These are phyloP conservation scores for Patiria pectinifera DNA, from an alignment of 53 echinoderm and acorn worm genomes.

Conservation along the genomic window DNA sequence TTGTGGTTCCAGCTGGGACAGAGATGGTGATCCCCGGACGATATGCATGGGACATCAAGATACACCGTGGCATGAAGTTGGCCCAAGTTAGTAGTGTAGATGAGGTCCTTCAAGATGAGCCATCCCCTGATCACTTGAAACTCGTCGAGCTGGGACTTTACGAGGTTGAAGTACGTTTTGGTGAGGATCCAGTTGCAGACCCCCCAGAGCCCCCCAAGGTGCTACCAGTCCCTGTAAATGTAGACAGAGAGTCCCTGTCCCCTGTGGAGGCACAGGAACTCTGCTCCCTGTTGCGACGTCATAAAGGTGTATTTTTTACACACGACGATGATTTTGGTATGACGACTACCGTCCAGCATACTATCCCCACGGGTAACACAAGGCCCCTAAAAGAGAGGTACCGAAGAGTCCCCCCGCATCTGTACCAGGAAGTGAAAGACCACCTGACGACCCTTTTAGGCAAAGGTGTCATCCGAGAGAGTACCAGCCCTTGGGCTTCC, in stretches of 20 bases:
- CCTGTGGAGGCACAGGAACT: background rate
- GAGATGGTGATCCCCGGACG: slow-evolving; percentile 34
- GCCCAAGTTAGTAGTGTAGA: slow-evolving; percentile 1
- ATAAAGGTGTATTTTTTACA: slow-evolving; percentile 19
- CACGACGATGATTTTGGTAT: slow-evolving; percentile 41
- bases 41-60: slow-evolving; percentile 11
- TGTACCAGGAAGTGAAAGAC: slow-evolving; percentile 50
- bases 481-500: slow-evolving; percentile 56
- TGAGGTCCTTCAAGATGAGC: background rate
- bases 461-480: slow-evolving; percentile 46
- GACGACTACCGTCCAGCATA: slow-evolving; percentile 7
- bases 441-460: slow-evolving; percentile 18
- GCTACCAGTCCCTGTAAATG: slow-evolving; percentile 4
- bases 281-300: background rate
- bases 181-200: background rate
- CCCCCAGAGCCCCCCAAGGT: background rate
- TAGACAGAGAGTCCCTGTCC: background rate
- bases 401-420: slow-evolving; percentile 42
- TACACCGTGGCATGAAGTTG: slow-evolving; percentile 10
- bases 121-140: background rate
- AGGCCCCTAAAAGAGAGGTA: slow-evolving; percentile 41
- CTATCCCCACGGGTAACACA: slow-evolving; percentile 11
- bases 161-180: slow-evolving; percentile 10
- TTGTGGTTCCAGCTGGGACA: slow-evolving; percentile 28
- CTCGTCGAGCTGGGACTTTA: slow-evolving; percentile 9